Evolutionary conservation across 2,888 invertebrate genomes (phyloP).

Genomic region (Drosophila recens): DNA sequence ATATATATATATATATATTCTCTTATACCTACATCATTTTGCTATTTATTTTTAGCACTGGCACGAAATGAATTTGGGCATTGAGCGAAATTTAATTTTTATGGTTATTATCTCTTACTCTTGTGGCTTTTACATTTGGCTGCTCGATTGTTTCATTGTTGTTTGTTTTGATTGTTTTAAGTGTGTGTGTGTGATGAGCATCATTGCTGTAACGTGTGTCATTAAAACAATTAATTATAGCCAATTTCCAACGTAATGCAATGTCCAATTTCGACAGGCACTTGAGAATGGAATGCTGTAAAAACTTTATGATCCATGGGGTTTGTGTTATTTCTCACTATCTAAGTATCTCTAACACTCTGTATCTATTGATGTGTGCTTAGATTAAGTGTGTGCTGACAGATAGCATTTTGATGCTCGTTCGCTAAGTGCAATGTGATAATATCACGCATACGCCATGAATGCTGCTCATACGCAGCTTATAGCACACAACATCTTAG

Average conservation of each 20-base stretch:
- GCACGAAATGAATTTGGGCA: constrained; percentile 32
- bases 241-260: constrained; percentile 22
- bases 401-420: constrained; percentile 29
- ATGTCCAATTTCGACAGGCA: constrained; percentile 40
- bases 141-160: constrained; percentile 53
- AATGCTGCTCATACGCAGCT: neutral
- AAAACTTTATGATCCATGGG: constrained; percentile 52
- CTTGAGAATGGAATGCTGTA: constrained; percentile 60
- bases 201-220: constrained; percentile 59
- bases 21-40: constrained; percentile 23
- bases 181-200: constrained; percentile 26
- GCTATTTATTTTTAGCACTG: constrained; percentile 49
- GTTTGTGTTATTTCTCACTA: neutral
- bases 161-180: constrained; percentile 37
- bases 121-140: constrained; percentile 17
- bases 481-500: too few species aligned
- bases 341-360: neutral
- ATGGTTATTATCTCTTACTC: constrained; percentile 45
- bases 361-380: neutral
- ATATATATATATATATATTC: constrained; percentile 15
- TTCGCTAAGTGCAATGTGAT: constrained; percentile 16
- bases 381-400: constrained; percentile 24
- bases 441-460: constrained; percentile 30
- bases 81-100: constrained; percentile 46
- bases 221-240: constrained; percentile 68